Evolutionary conservation across 2,113 vertebrate species (phyloP).

Genomic region (Dasyornis broadbenti): DNA sequence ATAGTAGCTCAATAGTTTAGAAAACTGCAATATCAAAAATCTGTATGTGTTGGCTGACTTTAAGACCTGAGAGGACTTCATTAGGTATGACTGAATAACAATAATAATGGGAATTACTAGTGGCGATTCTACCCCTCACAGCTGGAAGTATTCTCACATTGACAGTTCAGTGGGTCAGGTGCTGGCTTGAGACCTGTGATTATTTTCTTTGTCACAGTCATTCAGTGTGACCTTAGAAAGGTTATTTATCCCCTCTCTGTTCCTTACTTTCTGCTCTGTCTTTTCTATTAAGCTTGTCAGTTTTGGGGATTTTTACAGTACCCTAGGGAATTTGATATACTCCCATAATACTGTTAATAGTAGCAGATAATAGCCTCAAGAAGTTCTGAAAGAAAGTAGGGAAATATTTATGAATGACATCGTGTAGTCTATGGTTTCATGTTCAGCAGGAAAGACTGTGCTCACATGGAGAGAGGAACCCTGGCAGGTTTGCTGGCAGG

Average conservation of each 20-base stretch:
- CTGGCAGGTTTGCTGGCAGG: no score
- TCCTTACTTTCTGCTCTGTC: neutral
- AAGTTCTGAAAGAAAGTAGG: neutral
- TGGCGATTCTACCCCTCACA: neutral
- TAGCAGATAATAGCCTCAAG: neutral
- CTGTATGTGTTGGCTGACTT: neutral
- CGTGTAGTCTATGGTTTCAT: neutral
- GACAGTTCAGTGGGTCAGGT: neutral
- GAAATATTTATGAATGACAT: neutral
- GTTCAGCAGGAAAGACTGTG: neutral
- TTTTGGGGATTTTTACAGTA: neutral
- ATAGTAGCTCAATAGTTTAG: neutral
- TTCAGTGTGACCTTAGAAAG: neutral
- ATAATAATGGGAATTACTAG: neutral
- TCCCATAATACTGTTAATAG: neutral
- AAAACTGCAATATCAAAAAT: neutral
- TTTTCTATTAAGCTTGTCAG: neutral
- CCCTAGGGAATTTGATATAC: neutral
- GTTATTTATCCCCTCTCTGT: neutral
- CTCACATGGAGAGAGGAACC: rapidly evolving
- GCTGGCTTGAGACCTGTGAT: neutral
- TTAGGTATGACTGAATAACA: neutral
- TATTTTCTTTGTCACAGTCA: neutral
- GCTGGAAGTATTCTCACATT: neutral
- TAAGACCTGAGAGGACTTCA: neutral